These are phyloP conservation scores for Spongilla lacustris DNA, from an alignment of 37 sponge, comb jelly and placozoan genomes.

Conservation along the genomic window DNA sequence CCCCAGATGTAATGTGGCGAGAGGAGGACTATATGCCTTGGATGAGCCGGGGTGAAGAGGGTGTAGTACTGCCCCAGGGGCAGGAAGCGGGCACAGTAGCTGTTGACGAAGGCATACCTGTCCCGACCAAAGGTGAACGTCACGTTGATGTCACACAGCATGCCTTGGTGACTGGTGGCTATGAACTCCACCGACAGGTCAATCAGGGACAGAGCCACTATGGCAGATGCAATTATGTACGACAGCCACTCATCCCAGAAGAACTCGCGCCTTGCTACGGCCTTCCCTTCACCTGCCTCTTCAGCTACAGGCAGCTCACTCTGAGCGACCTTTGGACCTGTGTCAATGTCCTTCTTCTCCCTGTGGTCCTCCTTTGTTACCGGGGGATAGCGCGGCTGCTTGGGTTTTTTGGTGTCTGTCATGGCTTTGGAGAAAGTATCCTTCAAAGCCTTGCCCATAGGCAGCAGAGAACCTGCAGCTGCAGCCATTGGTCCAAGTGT, in stretches of 20 bases:
- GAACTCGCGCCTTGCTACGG: not conserved
- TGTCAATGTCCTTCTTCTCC: not conserved
- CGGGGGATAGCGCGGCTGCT: not conserved
- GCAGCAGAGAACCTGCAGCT: no score
- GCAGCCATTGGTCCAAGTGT: no score
- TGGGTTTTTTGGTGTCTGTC: not conserved
- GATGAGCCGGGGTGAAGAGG: not conserved
- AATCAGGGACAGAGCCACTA: not conserved
- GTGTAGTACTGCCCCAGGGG: constrained; percentile 14
- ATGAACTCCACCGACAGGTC: not conserved
- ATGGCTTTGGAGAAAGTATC: no score
- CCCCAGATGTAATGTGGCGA: constrained; percentile 19
- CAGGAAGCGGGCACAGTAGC: constrained; percentile 9
- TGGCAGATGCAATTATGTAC: not conserved
- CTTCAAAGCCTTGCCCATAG: no score
- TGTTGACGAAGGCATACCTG: constrained; percentile 13
- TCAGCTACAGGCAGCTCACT: not conserved
- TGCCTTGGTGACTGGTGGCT: not conserved
- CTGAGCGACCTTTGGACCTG: not conserved
- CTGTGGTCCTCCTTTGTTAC: not conserved
- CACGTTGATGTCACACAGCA: not conserved
- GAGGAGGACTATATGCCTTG: constrained; percentile 5
- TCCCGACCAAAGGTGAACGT: not conserved
- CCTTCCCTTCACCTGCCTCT: not conserved
- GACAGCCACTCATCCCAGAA: not conserved